Evolutionary conservation across 2,113 vertebrate species (phyloP).

Genomic region (Hystrix cristata): DNA sequence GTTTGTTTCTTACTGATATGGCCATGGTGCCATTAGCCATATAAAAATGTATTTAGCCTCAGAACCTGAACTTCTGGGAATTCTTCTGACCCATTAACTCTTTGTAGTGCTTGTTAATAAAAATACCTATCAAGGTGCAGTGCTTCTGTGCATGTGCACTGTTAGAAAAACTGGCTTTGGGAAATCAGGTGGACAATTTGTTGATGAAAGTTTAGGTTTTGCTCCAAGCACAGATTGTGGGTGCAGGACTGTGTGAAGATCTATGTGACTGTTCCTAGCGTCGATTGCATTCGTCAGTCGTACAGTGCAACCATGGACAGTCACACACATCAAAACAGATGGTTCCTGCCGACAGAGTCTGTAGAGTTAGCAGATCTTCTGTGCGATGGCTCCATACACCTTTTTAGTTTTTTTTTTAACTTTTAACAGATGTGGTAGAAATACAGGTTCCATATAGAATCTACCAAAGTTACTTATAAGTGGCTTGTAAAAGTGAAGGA

Average conservation of each 20-base stretch:
- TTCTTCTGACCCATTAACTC: not conserved
- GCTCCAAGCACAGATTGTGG: not conserved
- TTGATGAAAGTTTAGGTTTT: slow-evolving; percentile 26
- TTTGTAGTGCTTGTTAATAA: slow-evolving; percentile 45
- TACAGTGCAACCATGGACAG: slow-evolving; percentile 87
- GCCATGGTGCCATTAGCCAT: not conserved
- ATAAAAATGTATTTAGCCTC: slow-evolving; percentile 8
- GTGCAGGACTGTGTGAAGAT: fast-evolving
- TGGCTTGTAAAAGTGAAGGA: slow-evolving; percentile 28
- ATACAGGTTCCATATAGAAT: not conserved
- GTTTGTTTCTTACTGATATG: not conserved
- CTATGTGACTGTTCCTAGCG: slow-evolving; percentile 84
- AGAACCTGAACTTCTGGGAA: slow-evolving; percentile 38
- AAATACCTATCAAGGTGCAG: not conserved
- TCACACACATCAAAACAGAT: slow-evolving; percentile 91
- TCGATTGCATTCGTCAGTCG: slow-evolving; percentile 88
- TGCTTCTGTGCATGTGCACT: not conserved
- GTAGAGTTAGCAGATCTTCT: slow-evolving; percentile 92
- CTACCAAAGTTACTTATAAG: not conserved
- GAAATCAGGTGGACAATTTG: not conserved
- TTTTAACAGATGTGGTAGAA: slow-evolving; percentile 26
- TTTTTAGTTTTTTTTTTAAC: not conserved
- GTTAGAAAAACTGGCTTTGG: not conserved
- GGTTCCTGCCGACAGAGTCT: slow-evolving; percentile 98
- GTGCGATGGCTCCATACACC: slow-evolving; percentile 98